phyloP scores from a whole-genome alignment of 2,113 vertebrate genomes.

The Galeopterus variegatus region DNA sequence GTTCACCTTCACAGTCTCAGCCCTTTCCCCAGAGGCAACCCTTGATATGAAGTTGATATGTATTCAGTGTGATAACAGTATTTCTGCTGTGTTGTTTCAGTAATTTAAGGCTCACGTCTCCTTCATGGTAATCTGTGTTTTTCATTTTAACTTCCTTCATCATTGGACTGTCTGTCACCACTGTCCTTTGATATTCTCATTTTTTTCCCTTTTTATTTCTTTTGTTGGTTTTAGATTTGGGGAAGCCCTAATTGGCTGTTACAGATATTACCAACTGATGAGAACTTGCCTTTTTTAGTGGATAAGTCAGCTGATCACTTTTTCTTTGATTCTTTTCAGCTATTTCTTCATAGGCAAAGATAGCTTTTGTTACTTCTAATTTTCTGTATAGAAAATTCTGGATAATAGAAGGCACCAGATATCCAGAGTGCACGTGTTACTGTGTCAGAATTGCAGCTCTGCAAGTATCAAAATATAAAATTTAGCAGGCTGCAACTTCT shows the following conservation, averaged over 20 bases:
- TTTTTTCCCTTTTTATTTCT: conserved; percentile 54
- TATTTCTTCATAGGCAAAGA: conserved; percentile 60
- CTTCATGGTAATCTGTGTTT: conserved; percentile 62
- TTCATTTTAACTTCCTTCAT: conserved; percentile 67
- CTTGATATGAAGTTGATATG: neutral
- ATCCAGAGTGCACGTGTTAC: neutral
- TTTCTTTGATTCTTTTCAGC: conserved; percentile 67
- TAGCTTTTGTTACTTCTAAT: conserved; percentile 66
- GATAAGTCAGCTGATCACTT: conserved; percentile 23
- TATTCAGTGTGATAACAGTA: neutral
- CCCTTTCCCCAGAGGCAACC: neutral
- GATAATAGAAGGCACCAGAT: conserved; percentile 47
- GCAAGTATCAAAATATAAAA: conserved; percentile 60
- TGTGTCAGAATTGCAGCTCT: conserved; percentile 65
- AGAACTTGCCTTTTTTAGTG: conserved; percentile 57
- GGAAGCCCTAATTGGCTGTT: conserved; percentile 34
- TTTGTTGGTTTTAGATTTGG: conserved; percentile 61
- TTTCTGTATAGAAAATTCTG: conserved; percentile 60
- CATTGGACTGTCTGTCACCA: conserved; percentile 52
- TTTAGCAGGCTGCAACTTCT: conserved; percentile 65
- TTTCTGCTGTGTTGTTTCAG: conserved; percentile 37
- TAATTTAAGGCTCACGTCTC: conserved; percentile 62
- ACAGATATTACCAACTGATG: neutral
- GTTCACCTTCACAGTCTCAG: neutral
- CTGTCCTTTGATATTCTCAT: conserved; percentile 58